Evolutionary conservation across 2,113 vertebrate species (phyloP).

Genomic region (Glaucomys volans): DNA sequence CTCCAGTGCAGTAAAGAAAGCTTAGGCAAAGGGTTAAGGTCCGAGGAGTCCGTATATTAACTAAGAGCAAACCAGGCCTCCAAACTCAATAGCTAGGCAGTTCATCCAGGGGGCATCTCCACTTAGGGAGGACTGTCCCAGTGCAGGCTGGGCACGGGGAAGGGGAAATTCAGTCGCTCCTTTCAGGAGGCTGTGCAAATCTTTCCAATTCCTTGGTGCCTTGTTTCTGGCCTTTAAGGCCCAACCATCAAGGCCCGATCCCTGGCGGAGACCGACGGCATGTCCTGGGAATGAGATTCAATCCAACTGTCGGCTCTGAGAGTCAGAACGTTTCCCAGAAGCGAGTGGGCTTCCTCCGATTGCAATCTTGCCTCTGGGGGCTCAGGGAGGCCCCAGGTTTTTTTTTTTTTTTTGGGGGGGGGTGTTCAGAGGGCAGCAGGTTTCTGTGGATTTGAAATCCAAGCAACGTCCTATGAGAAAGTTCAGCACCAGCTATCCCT

Average conservation of each 20-base stretch:
- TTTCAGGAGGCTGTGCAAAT: slow-evolving; percentile 84
- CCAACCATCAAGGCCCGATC: slow-evolving; percentile 76
- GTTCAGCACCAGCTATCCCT: slow-evolving; percentile 80
- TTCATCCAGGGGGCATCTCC: slow-evolving; percentile 76
- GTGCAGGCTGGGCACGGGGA: slow-evolving; percentile 68
- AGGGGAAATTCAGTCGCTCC: slow-evolving; percentile 66
- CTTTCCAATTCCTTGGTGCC: slow-evolving; percentile 81
- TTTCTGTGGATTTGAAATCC: slow-evolving; percentile 78
- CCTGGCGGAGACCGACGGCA: slow-evolving; percentile 49
- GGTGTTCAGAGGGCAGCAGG: slow-evolving; percentile 59
- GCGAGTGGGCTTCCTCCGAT: slow-evolving; percentile 37
- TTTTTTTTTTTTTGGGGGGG: too few relatives aligned
- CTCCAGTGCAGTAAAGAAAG: slow-evolving; percentile 78
- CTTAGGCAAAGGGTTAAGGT: slow-evolving; percentile 60
- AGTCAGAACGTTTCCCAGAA: slow-evolving; percentile 25
- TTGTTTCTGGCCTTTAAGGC: slow-evolving; percentile 83
- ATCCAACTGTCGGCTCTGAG: slow-evolving; percentile 75
- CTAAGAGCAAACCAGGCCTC: slow-evolving; percentile 83
- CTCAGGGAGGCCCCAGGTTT: accelerated
- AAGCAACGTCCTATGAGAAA: slow-evolving; percentile 69
- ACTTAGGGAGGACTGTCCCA: slow-evolving; percentile 68
- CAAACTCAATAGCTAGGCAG: slow-evolving; percentile 81
- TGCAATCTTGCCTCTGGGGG: not conserved
- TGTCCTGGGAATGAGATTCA: slow-evolving; percentile 72
- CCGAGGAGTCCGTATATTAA: slow-evolving; percentile 79